Percentiles rank a stretch among this genome's conserved stretches.
phyloP scores from a whole-genome alignment of 2,797 vertebrate species.

The Philypnodon macrostomus region DNA sequence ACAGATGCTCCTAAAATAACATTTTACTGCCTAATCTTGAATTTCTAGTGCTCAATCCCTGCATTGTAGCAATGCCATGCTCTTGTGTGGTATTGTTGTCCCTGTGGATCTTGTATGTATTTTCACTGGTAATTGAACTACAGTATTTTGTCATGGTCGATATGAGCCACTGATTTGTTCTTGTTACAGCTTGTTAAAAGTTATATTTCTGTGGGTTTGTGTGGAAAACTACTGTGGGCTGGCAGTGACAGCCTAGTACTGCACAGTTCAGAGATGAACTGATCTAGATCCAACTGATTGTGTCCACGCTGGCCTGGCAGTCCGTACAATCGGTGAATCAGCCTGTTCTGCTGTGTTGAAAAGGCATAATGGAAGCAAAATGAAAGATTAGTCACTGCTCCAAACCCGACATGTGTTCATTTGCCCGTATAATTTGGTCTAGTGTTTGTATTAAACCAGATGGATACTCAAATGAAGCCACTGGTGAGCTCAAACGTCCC shows the following conservation, averaged over 20 bases:
- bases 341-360: slow-evolving; percentile 45
- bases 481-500: no score
- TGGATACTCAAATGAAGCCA: no score
- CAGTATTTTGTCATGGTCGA: neutral
- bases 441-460: slow-evolving; percentile 47
- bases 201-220: neutral
- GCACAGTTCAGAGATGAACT: slow-evolving; percentile 39
- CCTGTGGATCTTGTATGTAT: neutral
- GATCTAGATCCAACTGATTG: slow-evolving; percentile 52
- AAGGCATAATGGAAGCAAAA: slow-evolving; percentile 40
- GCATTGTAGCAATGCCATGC: neutral
- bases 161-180: neutral
- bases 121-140: neutral
- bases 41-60: neutral
- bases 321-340: slow-evolving; percentile 37
- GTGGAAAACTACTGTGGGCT: neutral
- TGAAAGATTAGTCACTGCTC: slow-evolving; percentile 47
- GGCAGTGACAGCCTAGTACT: neutral
- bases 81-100: neutral
- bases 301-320: slow-evolving; percentile 22
- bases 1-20: no score
- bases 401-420: slow-evolving; percentile 17
- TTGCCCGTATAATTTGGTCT: slow-evolving; percentile 27
- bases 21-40: no score
- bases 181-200: neutral